Base-by-base conservation (phyloP, 2,113 vertebrate genomes). In the Dasyornis broadbenti region DNA sequence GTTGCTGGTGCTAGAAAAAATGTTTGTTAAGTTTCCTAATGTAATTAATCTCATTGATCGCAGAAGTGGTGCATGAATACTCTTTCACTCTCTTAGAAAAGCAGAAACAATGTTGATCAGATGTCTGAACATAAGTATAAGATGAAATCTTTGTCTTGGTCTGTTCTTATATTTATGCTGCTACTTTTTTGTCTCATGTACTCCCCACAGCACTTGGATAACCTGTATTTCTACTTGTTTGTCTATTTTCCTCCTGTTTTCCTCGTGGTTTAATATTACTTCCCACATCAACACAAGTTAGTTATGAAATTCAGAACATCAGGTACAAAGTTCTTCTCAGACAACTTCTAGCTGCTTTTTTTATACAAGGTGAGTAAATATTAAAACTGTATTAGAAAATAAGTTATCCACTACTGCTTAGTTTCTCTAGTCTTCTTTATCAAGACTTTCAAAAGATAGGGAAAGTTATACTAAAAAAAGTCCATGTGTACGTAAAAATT, bases 301-400 rank as follows among this genome's bases (percentile, higher is more conserved):
- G 31, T 82, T 90, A 68, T 39, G 57, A 83, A 91, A 86, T 68
- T 79, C 53, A 89, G 49, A 84, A 59, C 31, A 23, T 31, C 30
- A 42, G 42, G 31, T 70, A 44, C 19, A 30, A 90, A 75, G 13
- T 71, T 66, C 27, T 76, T 66, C 30, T 71, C 63, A n/a, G 64
- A 30, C 37, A 89, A 61, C 5, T 53, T 70, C 7, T 33, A 61
- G 13, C 7, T 82, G 26, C 10, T 9, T 56, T 64, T 64, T 89
- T 85, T 33, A 40, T 44, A 44, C 7, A n/a, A 61, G 7, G 4
- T 49, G 31, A 44, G 3, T 56, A 24, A 49, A 22, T 61, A 33
- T 85, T 85, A 64, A 79, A 85, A 75, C 24, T 49, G 8, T 61
- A 35, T 63, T 54, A 68, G 31, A 59, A 68, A 37, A 42, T 47